phyloP scores from a whole-genome alignment of 2,888 invertebrate genomes.

The Venusia cambrica region DNA sequence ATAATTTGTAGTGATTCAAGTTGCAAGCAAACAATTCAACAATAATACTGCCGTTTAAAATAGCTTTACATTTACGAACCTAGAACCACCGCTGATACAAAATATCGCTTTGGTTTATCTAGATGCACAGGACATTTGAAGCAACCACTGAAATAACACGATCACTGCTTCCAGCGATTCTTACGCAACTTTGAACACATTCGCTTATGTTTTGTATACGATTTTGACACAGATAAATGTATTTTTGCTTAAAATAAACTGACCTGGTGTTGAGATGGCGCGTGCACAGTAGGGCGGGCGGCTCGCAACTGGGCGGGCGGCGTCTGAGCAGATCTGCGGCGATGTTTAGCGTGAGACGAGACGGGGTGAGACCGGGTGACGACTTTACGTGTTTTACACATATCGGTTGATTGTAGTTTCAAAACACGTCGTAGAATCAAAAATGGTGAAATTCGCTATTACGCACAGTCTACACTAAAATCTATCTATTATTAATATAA shows the following conservation, averaged over 20 bases:
- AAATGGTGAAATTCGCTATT: too few relatives aligned
- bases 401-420: too few relatives aligned
- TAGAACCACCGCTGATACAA: slow-evolving; percentile 47
- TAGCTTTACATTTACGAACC: too few relatives aligned
- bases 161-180: not conserved
- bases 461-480: too few relatives aligned
- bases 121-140: slow-evolving; percentile 34
- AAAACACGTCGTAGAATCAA: too few relatives aligned
- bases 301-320: slow-evolving; percentile 75
- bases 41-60: too few relatives aligned
- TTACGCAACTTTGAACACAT: not conserved
- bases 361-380: slow-evolving; percentile 16
- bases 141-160: slow-evolving; percentile 17
- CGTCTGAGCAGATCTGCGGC: slow-evolving; percentile 38
- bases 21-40: too few relatives aligned
- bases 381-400: too few relatives aligned
- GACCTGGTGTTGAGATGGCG: slow-evolving; percentile 48
- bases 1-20: too few relatives aligned
- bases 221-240: slow-evolving; percentile 17
- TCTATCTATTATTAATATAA: too few relatives aligned
- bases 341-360: slow-evolving; percentile 29
- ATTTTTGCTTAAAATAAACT: slow-evolving; percentile 40
- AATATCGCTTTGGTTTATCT: slow-evolving; percentile 58
- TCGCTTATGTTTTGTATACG: slow-evolving; percentile 3
- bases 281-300: slow-evolving; percentile 70